Base-by-base conservation (phyloP, 2,888 invertebrate genomes). In the Eristalinus sepulchralis region DNA sequence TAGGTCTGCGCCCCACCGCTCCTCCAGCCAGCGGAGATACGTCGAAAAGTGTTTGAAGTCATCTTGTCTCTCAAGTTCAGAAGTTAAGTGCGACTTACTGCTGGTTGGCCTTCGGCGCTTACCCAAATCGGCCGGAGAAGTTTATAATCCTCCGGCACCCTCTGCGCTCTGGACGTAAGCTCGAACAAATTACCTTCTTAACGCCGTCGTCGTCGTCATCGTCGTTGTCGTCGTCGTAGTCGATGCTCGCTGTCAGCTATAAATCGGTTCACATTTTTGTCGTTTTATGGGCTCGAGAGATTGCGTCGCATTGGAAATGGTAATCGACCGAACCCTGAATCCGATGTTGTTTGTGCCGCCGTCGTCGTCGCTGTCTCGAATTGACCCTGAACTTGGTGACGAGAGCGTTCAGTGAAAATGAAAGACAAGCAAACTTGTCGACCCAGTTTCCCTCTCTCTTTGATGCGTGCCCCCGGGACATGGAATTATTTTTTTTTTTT, bases 351-450 rank as follows among this genome's bases (percentile, higher is more conserved):
- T 5, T 17, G 6, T 47, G 47, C 17, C 5, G 47, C 0, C 47
- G 39, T 5, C 39, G 39, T 6, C n/a, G 77, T 67, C 80, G 66
- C n/a, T n/a, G n/a, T n/a, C 64, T 47, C 36, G 59, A 10, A 39
- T 73, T 85, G 85, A 85, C 85, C 85, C 71, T 85, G 85, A 85
- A 85, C 85, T 85, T 84, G 80, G 34, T 75, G 66, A 59, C 17
- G 47, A n/a, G 47, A 47, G 55, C 66, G 62, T 64, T 70, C 57
- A 17, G 55, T 62, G 31, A 47, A 78, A 57, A 47, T 8, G 47
- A 47, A 47, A 17, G 47, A 47, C 8, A 47, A 17, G 71, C 71
- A 72, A 71, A 71, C 72, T 66, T 59, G 66, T 27, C 71, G 64
- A 64, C 71, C 64, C 33, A 59, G 33, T 57, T 67, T 47, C 47